A percentile compares a stretch with the other conserved stretches of the same genome.
Conservation (phyloP, 2,113 vertebrate species). For the Caranx melampygus region DNA sequence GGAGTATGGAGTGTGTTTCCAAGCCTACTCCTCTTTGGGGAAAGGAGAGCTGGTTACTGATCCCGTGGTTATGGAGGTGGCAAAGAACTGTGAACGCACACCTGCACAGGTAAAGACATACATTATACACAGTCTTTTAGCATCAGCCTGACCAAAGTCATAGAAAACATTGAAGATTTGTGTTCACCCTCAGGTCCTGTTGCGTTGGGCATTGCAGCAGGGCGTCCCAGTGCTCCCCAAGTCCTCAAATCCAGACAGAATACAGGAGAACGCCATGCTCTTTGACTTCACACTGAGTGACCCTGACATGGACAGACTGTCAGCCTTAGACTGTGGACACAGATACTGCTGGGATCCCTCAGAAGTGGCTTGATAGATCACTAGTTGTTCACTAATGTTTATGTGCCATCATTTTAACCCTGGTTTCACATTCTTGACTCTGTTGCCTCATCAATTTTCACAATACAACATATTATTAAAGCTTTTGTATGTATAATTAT, state of each 20-base stretch:
- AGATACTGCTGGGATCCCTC: slow-evolving; percentile 87
- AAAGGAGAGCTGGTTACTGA: slow-evolving; percentile 79
- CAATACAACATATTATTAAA: background rate
- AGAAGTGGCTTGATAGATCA: slow-evolving; percentile 72
- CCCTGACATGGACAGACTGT: slow-evolving; percentile 79
- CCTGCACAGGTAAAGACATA: slow-evolving; percentile 80
- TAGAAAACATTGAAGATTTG: background rate
- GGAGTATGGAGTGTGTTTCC: slow-evolving; percentile 82
- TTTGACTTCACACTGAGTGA: slow-evolving; percentile 84
- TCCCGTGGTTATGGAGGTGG: slow-evolving; percentile 77
- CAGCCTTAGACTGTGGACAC: slow-evolving; percentile 77
- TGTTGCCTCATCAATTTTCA: background rate
- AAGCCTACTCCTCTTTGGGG: slow-evolving; percentile 87
- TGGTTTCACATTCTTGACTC: background rate
- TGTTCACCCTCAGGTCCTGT: slow-evolving; percentile 68
- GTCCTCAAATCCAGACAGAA: slow-evolving; percentile 77
- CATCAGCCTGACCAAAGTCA: background rate
- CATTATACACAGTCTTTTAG: background rate
- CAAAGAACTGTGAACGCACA: slow-evolving; percentile 67
- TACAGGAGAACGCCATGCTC: slow-evolving; percentile 78
- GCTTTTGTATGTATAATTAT: background rate
- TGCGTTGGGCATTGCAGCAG: slow-evolving; percentile 87
- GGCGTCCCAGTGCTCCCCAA: slow-evolving; percentile 86
- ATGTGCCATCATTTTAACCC: background rate
- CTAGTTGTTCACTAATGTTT: background rate